Percentiles rank a stretch among this genome's conserved stretches.
Evolutionary conservation across 1,140 invertebrate species (phyloP).

Genomic region (Arion vulgaris): DNA sequence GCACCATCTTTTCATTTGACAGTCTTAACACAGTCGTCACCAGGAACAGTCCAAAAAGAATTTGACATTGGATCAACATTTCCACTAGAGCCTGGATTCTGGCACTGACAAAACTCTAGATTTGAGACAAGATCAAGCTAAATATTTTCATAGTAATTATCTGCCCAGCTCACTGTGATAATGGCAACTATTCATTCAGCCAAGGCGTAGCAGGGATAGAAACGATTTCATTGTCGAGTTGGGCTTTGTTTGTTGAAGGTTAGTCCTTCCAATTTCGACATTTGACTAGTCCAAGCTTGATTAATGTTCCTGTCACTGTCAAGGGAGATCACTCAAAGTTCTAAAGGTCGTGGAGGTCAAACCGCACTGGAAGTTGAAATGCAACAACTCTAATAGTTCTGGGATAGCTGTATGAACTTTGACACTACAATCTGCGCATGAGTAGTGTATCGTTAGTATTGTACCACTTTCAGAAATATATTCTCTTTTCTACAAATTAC

Average conservation of each 20-base stretch:
- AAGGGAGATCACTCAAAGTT: not conserved
- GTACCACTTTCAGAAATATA: no score
- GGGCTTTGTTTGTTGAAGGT: not conserved
- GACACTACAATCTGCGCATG: no score
- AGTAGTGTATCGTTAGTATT: no score
- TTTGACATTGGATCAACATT: not conserved
- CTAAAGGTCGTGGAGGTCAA: slow-evolving; percentile 12
- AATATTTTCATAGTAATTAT: not conserved
- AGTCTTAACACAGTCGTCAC: no score
- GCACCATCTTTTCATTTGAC: no score
- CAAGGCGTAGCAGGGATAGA: no score
- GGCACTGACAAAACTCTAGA: not conserved
- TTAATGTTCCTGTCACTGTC: not conserved
- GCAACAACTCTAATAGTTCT: no score
- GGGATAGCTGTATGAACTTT: no score
- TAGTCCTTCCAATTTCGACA: not conserved
- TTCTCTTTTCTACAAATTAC: no score
- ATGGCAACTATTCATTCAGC: not conserved
- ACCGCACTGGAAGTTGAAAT: not conserved
- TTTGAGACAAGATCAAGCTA: not conserved
- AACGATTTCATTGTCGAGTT: no score
- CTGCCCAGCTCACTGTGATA: not conserved
- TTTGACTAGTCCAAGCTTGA: not conserved
- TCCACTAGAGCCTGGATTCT: not conserved
- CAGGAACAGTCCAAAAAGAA: not conserved